Conservation (phyloP, 2,113 vertebrate species). For the Paracanthobrama guichenoti region DNA sequence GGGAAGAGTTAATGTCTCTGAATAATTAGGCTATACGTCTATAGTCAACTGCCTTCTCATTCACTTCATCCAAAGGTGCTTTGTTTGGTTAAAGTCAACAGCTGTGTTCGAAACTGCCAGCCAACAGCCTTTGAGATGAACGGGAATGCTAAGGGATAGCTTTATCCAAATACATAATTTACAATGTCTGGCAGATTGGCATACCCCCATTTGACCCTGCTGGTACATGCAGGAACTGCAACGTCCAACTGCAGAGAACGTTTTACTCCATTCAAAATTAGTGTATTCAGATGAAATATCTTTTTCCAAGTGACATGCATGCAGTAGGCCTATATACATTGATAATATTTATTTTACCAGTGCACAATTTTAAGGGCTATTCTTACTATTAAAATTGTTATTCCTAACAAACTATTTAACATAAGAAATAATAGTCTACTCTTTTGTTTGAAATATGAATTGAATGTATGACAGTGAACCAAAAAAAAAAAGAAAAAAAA, state of each 20-base stretch:
- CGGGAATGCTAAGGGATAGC: neutral
- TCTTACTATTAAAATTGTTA: neutral
- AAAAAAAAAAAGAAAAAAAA: neutral
- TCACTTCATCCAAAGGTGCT: neutral
- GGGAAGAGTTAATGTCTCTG: too few relatives aligned
- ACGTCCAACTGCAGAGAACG: neutral
- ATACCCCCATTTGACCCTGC: neutral
- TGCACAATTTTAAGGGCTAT: neutral
- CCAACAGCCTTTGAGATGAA: neutral
- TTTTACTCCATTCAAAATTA: neutral
- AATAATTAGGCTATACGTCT: neutral
- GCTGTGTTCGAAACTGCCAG: neutral
- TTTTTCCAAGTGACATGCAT: neutral
- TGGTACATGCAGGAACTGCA: neutral
- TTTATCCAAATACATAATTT: neutral
- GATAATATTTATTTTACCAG: neutral
- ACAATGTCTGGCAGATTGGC: neutral
- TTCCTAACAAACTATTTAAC: neutral
- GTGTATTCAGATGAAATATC: neutral
- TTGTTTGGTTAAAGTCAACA: constrained; percentile 4
- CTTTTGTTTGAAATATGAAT: neutral
- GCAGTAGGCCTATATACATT: neutral
- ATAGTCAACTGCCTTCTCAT: neutral
- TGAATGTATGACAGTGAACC: neutral
- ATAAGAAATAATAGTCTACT: neutral